phyloP scores from a whole-genome alignment of 1,140 invertebrate species.

The Camponotus vicinus region DNA sequence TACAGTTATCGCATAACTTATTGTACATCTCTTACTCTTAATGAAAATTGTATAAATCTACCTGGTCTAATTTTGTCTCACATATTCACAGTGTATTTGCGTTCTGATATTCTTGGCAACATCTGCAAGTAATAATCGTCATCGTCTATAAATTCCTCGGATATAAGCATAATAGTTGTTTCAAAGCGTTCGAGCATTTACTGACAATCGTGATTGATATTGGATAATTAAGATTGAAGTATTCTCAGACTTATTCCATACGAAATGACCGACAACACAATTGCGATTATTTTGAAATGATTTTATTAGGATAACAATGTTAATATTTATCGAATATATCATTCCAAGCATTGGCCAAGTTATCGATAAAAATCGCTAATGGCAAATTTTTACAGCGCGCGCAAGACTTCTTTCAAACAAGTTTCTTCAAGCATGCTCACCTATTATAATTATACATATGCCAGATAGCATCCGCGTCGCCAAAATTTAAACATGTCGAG shows the following conservation, averaged over 20 bases:
- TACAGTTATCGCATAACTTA: conserved; percentile 29
- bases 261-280: not conserved
- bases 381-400: not conserved
- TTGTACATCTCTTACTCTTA: conserved; percentile 2
- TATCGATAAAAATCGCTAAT: not conserved
- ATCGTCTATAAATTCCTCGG: conserved; percentile 43
- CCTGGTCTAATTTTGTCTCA: conserved; percentile 36
- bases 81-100: conserved; percentile 12
- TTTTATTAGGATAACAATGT: not conserved
- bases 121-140: conserved; percentile 49
- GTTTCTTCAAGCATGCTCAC: conserved; percentile 6
- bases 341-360: not conserved
- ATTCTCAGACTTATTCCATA: not conserved
- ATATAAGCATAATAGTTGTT: not conserved
- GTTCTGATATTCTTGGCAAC: conserved; percentile 44
- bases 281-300: not conserved
- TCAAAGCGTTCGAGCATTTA: conserved; percentile 10
- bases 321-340: conserved; percentile 5
- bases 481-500: conserved; percentile 25
- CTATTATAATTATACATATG: conserved; percentile 30
- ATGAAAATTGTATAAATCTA: conserved; percentile 41
- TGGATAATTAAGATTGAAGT: not conserved
- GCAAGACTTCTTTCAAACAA: not conserved
- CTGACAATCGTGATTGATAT: conserved; percentile 2
- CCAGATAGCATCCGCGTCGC: conserved; percentile 9